Evolutionary conservation across 1,140 invertebrate genomes (phyloP).

Genomic region (Formica exsecta): DNA sequence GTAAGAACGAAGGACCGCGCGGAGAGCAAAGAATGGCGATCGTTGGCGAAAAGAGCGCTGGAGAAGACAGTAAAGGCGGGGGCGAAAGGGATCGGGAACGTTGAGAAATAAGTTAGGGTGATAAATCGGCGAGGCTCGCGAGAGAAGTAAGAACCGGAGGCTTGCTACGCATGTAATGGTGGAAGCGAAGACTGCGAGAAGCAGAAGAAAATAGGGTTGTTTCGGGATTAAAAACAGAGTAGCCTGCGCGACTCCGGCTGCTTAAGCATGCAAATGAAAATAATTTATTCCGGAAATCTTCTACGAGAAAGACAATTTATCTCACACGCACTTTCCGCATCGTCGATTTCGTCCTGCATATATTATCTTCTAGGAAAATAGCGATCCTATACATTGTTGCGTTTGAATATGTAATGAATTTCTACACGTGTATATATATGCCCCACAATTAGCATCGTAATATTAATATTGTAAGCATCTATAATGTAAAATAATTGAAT

Average conservation of each 20-base stretch:
- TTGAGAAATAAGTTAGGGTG: conserved; percentile 74
- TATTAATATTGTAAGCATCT: conserved; percentile 1
- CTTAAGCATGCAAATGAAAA: conserved; percentile 81
- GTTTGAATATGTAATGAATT: conserved; percentile 23
- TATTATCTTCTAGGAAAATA: background rate
- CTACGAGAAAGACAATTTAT: conserved; percentile 57
- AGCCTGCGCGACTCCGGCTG: conserved; percentile 58
- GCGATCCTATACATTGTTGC: background rate
- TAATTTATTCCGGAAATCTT: conserved; percentile 77
- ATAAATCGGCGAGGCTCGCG: conserved; percentile 72
- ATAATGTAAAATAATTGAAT: background rate
- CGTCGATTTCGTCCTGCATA: conserved; percentile 23
- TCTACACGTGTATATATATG: background rate
- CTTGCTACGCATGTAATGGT: conserved; percentile 28
- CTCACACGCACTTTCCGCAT: conserved; percentile 38
- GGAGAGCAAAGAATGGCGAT: conserved; percentile 35
- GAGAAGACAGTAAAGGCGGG: background rate
- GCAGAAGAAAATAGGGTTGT: conserved; percentile 59
- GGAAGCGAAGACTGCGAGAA: background rate
- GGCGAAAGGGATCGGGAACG: conserved; percentile 34
- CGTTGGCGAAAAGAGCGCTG: conserved; percentile 35
- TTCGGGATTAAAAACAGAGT: conserved; percentile 67
- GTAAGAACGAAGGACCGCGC: background rate
- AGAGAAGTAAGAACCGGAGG: conserved; percentile 58
- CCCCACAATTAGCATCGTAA: background rate